Base-by-base conservation (phyloP, 2,888 invertebrate genomes). In the Cotesia congregata region DNA sequence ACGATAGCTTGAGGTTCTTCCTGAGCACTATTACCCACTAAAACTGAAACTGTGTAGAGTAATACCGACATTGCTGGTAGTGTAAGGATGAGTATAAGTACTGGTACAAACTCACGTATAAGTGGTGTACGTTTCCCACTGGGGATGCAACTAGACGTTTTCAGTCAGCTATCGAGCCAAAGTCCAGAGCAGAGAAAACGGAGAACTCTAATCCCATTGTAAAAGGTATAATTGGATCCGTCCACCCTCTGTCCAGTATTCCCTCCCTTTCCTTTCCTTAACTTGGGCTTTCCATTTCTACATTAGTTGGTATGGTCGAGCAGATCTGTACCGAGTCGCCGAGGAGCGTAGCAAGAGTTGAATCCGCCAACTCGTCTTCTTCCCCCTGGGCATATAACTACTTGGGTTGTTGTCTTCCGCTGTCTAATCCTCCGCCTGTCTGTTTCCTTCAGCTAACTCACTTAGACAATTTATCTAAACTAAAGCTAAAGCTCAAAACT, bases 151-250 rank as follows among this genome's bases (percentile, higher is more conserved):
- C 41, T 41, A 73, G 41, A 68, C 65, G 65, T 50, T 50, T 50
- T 50, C 50, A 50, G 50, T 12, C 50, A 12, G 50, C 50, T 12
- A 7, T 7, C 50, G 30, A 30, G 30, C 30, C 30, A 30, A 30
- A 30, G 30, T 30, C 30, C 30, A 50, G n/a, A 7, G 72, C 59
- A 61, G 59, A 73, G 73, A 71, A 72, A 72, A 67, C 50, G 50
- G 73, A 73, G 72, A 30, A 74, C 80, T 78, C 80, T 84, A 84
- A 84, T 84, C 84, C 84, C 80, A 84, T 84, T 84, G 84, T 83
- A 83, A 81, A 80, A 82, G 82, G 80, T 80, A 83, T 84, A 84
- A 84, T 84, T 84, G 84, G 84, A 84, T 84, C 82, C 83, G 81
- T 81, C 81, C 82, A 79, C 80, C 82, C 78, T 75, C 79, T 81